Evolutionary conservation across 2,888 invertebrate genomes (phyloP).

Genomic region (Dryadula phaetusa): DNA sequence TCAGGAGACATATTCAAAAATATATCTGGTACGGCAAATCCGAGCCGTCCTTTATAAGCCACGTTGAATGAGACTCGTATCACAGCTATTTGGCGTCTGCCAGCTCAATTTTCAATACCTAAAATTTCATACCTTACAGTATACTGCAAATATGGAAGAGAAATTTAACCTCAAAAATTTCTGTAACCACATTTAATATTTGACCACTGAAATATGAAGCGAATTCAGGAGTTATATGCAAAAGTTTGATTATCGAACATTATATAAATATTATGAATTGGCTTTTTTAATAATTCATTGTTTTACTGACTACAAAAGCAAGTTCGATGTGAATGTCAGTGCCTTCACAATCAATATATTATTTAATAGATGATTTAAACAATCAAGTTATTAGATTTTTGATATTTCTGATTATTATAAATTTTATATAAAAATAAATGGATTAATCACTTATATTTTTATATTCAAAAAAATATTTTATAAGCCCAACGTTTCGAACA

Average conservation of each 20-base stretch:
- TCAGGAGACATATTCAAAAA: slow-evolving; percentile 38
- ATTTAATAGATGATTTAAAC: too few species aligned
- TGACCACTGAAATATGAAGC: neutral
- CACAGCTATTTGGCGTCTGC: slow-evolving; percentile 28
- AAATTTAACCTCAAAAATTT: neutral
- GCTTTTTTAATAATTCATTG: too few species aligned
- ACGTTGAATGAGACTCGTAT: slow-evolving; percentile 32
- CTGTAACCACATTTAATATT: neutral
- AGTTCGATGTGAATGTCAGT: too few species aligned
- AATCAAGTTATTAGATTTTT: too few species aligned
- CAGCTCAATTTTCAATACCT: slow-evolving; percentile 24
- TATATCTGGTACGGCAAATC: slow-evolving; percentile 34
- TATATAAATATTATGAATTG: neutral
- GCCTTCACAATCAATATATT: too few species aligned
- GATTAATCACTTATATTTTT: too few species aligned
- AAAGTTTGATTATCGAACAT: neutral
- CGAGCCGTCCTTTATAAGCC: slow-evolving; percentile 38
- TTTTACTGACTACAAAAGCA: too few species aligned
- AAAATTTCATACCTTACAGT: slow-evolving; percentile 22
- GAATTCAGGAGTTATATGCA: neutral
- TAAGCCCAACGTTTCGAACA: too few species aligned
- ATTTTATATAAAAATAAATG: too few species aligned
- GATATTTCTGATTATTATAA: too few species aligned
- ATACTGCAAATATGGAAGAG: slow-evolving; percentile 11
- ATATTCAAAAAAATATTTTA: too few species aligned